Base-by-base conservation (phyloP, 2,888 invertebrate species). In the Platycheirus albimanus region DNA sequence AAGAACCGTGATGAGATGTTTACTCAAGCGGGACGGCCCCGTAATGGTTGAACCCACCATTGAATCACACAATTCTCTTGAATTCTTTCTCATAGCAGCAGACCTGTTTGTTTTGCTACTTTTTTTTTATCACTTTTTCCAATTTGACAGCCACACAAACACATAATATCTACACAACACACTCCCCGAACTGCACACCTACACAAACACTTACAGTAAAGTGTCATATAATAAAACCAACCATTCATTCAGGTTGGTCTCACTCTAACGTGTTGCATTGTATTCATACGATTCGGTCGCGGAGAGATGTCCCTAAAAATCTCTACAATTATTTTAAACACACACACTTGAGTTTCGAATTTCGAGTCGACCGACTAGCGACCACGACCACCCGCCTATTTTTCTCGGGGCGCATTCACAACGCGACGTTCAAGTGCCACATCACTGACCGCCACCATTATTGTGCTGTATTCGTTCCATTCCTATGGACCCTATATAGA, bases 1-100 rank as follows among this genome's bases (percentile, higher is more conserved):
- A 56, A 69, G 72, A 56, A 72, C 83, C 83, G 83, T 74, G 83
- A 74, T 83, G 87, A 86, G 87, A 86, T 89, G 89, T 88, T 89
- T 87, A 89, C 88, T 89, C 88, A 89, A 88, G 89, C 89, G 88
- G 87, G 86, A 88, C 89, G 86, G 85, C 87, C 83, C 88, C 84
- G 87, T 87, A 87, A 88, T 89, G 88, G 87, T 87, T 87, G 87
- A 87, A 87, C 86, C 87, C 87, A 86, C 87, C 64, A 76, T 77
- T 71, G 72, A 76, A 69, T 72, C 43, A 54, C 67, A 76, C 66
- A 54, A 78, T 78, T 85, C 78, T 74, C 64, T 75, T 58, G 49
- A 30, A 75, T 78, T 75, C 63, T 52, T 58, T 58, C 28, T 43
- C 58, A 43, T 28, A 52, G 30, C 30, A 52, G 56, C 54, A 71